Evolutionary conservation across 2,888 invertebrate genomes (phyloP).

Genomic region (Napeogenes sylphis): DNA sequence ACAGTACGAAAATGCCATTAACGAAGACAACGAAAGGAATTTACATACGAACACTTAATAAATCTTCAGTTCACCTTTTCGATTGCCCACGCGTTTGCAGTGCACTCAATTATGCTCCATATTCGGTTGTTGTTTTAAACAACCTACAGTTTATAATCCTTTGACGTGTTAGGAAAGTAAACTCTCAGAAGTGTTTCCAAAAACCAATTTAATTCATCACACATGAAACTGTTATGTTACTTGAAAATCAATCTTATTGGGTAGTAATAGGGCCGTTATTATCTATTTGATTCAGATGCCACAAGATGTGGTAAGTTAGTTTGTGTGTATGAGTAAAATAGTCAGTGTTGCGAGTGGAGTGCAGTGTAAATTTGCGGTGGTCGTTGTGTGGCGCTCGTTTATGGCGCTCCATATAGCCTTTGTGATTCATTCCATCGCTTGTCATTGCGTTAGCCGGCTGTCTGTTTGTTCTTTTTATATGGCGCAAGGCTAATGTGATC

Average conservation of each 20-base stretch:
- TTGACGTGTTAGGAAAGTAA: constrained; percentile 44
- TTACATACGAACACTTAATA: constrained; percentile 62
- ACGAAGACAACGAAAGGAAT: constrained; percentile 34
- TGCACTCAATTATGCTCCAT: constrained; percentile 32
- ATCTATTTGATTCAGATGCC: background rate
- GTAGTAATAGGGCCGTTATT: constrained; percentile 25
- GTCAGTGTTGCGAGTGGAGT: constrained; percentile 67
- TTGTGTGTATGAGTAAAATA: constrained; percentile 57
- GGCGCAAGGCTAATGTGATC: constrained; percentile 10
- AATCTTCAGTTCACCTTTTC: constrained; percentile 46
- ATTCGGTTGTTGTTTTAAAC: constrained; percentile 45
- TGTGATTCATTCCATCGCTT: constrained; percentile 61
- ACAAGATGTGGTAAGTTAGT: constrained; percentile 21
- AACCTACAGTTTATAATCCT: constrained; percentile 58
- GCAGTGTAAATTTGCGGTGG: constrained; percentile 72
- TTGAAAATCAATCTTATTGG: constrained; percentile 33
- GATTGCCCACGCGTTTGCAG: constrained; percentile 45
- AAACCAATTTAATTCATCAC: constrained; percentile 41
- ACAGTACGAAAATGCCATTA: constrained; percentile 9
- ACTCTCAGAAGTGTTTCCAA: constrained; percentile 48
- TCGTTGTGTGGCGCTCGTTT: constrained; percentile 65
- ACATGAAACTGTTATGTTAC: constrained; percentile 14
- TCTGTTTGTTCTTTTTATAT: constrained; percentile 20
- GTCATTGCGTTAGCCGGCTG: constrained; percentile 20
- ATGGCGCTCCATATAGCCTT: constrained; percentile 52